These are phyloP conservation scores for Scalopus aquaticus DNA, from an alignment of 2,113 vertebrate species.

Conservation along the genomic window DNA sequence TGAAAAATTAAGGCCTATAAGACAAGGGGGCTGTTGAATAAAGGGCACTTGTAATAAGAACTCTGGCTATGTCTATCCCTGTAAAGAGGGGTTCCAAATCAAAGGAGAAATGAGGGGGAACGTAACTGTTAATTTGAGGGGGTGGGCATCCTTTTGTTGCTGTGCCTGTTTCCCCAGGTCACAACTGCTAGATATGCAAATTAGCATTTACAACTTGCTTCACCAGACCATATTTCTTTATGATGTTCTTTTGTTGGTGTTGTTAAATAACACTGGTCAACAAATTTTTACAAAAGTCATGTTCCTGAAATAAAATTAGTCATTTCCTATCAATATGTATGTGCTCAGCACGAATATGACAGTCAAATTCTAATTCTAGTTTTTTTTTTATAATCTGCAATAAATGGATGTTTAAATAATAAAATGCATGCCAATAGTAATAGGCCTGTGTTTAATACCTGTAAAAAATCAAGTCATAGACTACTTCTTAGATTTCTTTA, in stretches of 20 bases:
- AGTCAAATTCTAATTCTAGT: no score
- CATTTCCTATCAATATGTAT: no score
- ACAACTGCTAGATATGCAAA: neutral
- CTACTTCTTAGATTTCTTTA: no score
- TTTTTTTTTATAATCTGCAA: no score
- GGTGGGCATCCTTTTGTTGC: fast-evolving
- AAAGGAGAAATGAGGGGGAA: neutral
- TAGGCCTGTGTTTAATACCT: no score
- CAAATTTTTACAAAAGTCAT: no score
- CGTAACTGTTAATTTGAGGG: neutral
- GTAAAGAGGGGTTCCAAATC: neutral
- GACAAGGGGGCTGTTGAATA: neutral
- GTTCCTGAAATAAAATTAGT: no score
- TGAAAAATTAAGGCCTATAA: neutral
- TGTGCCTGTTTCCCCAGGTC: neutral
- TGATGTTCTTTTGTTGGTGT: neutral
- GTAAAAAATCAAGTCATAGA: no score
- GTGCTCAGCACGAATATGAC: no score
- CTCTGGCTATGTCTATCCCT: neutral
- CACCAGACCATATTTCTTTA: neutral
- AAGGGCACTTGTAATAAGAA: neutral
- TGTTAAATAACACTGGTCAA: no score
- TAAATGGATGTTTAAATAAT: no score
- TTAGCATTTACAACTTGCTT: neutral
- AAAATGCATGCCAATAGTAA: no score